phyloP scores from a whole-genome alignment of 2,113 vertebrate genomes.

The Dasyornis broadbenti region DNA sequence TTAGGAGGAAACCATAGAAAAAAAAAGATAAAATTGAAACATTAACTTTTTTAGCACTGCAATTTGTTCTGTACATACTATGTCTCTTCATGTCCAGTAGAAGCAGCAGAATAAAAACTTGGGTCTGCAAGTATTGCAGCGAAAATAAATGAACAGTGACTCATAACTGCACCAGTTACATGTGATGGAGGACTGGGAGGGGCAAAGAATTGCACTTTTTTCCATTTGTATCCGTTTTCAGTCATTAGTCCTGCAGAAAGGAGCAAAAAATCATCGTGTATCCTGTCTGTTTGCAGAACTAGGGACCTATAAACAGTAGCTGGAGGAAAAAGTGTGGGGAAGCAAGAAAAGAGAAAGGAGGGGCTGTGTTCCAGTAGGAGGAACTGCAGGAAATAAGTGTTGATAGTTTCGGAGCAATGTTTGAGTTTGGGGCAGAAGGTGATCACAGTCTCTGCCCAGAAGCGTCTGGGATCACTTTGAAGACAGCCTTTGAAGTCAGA shows the following conservation, averaged over 20 bases:
- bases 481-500: background rate
- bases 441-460: background rate
- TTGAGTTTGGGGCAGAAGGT: background rate
- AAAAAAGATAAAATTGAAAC: background rate
- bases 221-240: background rate
- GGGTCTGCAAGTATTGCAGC: background rate
- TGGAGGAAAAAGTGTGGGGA: background rate
- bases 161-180: constrained; percentile 9
- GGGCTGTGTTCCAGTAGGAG: background rate
- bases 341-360: background rate
- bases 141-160: constrained; percentile 12
- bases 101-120: background rate
- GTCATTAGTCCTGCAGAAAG: background rate
- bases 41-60: background rate
- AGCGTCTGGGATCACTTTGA: background rate
- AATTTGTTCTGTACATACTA: background rate
- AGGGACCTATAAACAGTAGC: background rate
- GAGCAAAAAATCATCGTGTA: background rate
- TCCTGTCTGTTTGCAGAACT: background rate
- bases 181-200: background rate
- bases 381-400: background rate
- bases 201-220: background rate
- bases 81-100: background rate
- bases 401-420: background rate
- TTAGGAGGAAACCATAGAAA: background rate